Conservation (phyloP, 2,797 vertebrate species). For the Nasua narica region DNA sequence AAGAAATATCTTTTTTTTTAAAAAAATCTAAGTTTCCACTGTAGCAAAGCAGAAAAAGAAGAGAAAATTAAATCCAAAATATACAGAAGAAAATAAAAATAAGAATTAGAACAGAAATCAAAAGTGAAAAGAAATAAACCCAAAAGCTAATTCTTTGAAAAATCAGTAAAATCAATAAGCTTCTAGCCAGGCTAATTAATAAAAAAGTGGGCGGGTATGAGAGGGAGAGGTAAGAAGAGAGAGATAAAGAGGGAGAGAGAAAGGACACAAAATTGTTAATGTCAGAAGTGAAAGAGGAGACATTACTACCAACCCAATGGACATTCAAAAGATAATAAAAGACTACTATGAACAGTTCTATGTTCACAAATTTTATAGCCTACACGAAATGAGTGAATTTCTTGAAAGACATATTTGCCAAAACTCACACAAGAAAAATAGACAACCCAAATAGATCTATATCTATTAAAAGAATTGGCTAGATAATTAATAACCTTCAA, state of each 20-base stretch:
- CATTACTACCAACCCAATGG: neutral
- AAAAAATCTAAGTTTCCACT: neutral
- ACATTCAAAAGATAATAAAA: neutral
- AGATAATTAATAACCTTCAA: neutral
- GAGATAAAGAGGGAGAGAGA: neutral
- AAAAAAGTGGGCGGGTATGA: neutral
- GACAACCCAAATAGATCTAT: neutral
- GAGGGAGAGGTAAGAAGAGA: neutral
- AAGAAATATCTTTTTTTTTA: neutral
- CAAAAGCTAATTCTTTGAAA: neutral
- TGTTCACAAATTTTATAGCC: neutral
- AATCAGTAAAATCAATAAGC: neutral
- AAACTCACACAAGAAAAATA: neutral
- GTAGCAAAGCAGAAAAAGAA: neutral
- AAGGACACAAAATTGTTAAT: neutral
- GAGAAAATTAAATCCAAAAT: neutral
- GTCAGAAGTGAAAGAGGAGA: neutral
- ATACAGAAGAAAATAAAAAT: neutral
- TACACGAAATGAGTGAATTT: neutral
- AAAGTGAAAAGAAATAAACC: neutral
- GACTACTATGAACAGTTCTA: neutral
- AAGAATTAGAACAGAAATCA: neutral
- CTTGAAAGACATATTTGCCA: neutral
- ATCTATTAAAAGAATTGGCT: neutral
- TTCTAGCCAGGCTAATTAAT: neutral